Percentiles rank a stretch among this genome's conserved stretches.
Conservation (phyloP, 1,140 invertebrate genomes). For the Hyposmocoma kahamanoa region DNA sequence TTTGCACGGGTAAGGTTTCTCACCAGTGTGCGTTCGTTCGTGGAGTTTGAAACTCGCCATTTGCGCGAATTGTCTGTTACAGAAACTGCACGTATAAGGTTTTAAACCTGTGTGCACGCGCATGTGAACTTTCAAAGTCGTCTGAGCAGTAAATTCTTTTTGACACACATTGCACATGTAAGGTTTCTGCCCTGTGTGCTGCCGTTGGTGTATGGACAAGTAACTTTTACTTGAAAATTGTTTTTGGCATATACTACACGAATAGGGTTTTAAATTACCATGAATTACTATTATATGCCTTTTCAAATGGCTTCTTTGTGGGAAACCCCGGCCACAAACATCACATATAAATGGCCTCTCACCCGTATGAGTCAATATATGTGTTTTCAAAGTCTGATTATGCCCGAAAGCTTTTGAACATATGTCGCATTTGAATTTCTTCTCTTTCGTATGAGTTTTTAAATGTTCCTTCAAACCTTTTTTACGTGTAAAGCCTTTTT, state of each 20-base stretch:
- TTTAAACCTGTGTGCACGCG: background rate
- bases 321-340: conserved; percentile 87
- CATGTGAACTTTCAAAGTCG: conserved; percentile 2
- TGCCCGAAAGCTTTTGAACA: conserved; percentile 84
- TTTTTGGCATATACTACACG: conserved; percentile 91
- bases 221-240: conserved; percentile 83
- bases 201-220: conserved; percentile 66
- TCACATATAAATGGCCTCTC: conserved; percentile 92
- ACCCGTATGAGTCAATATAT: conserved; percentile 88
- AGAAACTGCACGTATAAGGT: conserved; percentile 2
- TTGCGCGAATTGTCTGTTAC: background rate
- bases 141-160: conserved; percentile 85
- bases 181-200: conserved; percentile 83
- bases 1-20: conserved; percentile 86
- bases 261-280: conserved; percentile 87
- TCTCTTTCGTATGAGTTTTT: conserved; percentile 59
- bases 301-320: conserved; percentile 84
- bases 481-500: conserved; percentile 45
- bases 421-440: conserved; percentile 78
- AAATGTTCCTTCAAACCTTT: conserved; percentile 60
- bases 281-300: conserved; percentile 88
- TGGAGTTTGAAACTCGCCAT: conserved; percentile 60
- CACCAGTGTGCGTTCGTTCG: conserved; percentile 76
- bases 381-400: conserved; percentile 85
- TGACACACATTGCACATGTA: conserved; percentile 93